phyloP scores from a whole-genome alignment of 2,888 invertebrate genomes.

The Cyclophora punctaria region DNA sequence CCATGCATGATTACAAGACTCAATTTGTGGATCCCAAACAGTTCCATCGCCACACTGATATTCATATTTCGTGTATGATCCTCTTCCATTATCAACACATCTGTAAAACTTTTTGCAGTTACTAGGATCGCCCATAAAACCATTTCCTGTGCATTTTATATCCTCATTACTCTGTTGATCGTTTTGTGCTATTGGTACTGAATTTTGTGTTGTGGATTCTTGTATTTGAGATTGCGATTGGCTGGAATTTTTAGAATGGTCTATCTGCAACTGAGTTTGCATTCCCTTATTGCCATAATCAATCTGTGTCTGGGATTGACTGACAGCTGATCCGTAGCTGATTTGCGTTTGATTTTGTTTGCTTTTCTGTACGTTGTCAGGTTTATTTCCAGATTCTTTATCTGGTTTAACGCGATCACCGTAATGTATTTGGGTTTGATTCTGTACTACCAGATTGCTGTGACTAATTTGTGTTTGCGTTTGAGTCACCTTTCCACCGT shows the following conservation, averaged over 20 bases:
- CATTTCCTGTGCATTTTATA: slow-evolving; percentile 44
- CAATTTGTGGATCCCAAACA: slow-evolving; percentile 81
- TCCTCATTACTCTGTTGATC: slow-evolving; percentile 2
- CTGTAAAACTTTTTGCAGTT: slow-evolving; percentile 86
- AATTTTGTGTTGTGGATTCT: slow-evolving; percentile 24
- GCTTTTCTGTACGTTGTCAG: slow-evolving; percentile 12
- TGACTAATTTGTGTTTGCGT: slow-evolving; percentile 41
- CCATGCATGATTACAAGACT: slow-evolving; percentile 79
- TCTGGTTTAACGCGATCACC: slow-evolving; percentile 23
- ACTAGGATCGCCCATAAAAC: slow-evolving; percentile 79
- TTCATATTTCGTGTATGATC: slow-evolving; percentile 78
- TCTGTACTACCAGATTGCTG: slow-evolving; percentile 29
- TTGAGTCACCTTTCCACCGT: slow-evolving; percentile 35
- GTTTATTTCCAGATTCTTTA: slow-evolving; percentile 12
- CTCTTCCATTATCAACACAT: slow-evolving; percentile 79
- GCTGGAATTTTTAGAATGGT: slow-evolving; percentile 40
- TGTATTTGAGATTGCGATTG: slow-evolving; percentile 36
- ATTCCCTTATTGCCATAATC: slow-evolving; percentile 33
- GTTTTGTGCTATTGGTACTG: slow-evolving; percentile 3
- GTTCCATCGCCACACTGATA: slow-evolving; percentile 85
- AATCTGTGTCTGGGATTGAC: slow-evolving; percentile 42
- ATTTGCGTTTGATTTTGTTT: slow-evolving; percentile 44
- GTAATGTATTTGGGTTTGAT: slow-evolving; percentile 43
- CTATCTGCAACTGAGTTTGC: slow-evolving; percentile 45
- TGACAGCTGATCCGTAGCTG: slow-evolving; percentile 32